These are phyloP conservation scores for Oophaga sylvatica DNA, from an alignment of 2,797 vertebrate species.

Conservation along the genomic window DNA sequence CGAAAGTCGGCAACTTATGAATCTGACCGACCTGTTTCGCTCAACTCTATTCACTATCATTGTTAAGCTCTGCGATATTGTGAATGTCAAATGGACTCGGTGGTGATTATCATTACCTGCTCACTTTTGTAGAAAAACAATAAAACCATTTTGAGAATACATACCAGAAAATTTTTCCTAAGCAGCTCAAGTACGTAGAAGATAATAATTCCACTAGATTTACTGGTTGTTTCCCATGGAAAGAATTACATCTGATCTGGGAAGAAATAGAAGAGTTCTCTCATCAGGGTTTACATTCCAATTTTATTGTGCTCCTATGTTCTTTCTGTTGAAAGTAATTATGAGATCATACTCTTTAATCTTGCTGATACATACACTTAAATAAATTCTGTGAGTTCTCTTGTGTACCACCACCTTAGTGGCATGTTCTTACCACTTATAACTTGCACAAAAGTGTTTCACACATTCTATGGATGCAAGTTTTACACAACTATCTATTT, in stretches of 20 bases:
- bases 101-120: not conserved
- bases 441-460: not conserved
- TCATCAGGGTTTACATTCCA: constrained; percentile 9
- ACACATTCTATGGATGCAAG: not conserved
- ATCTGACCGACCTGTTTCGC: no score
- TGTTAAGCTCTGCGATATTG: no score
- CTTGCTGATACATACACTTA: not conserved
- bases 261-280: no score
- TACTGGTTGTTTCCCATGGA: constrained; percentile 6
- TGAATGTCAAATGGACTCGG: no score
- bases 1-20: no score
- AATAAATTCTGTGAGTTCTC: not conserved
- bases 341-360: constrained; percentile 17
- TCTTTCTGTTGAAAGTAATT: constrained; percentile 1
- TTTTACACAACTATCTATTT: not conserved
- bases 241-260: constrained; percentile 12
- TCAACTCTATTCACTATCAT: no score
- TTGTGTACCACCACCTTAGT: not conserved
- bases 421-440: not conserved
- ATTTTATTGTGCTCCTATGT: not conserved
- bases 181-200: not conserved
- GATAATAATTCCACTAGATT: not conserved
- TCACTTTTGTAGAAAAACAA: not conserved
- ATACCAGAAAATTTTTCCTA: not conserved
- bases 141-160: not conserved